Evolutionary conservation across 1,140 invertebrate genomes (phyloP).

Genomic region (Sesamia nonagrioides): DNA sequence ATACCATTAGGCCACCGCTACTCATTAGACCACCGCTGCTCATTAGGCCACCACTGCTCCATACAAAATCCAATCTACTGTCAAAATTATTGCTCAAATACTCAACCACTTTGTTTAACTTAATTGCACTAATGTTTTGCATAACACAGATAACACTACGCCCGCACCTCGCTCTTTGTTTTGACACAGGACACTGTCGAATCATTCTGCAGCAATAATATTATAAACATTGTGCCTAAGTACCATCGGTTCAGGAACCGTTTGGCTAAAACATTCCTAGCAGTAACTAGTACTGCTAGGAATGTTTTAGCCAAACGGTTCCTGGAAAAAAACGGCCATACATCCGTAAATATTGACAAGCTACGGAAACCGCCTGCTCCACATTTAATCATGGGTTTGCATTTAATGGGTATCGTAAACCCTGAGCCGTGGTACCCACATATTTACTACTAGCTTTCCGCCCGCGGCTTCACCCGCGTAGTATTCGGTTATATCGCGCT

Average conservation of each 20-base stretch:
- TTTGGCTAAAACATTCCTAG: background rate
- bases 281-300: background rate
- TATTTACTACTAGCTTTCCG: no score
- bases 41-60: no score
- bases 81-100: background rate
- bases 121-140: background rate
- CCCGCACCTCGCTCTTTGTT: background rate
- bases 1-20: no score
- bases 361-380: no score
- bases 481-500: no score
- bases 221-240: background rate
- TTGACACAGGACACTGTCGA: slow-evolving; percentile 9
- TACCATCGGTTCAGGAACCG: background rate
- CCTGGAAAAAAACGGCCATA: background rate
- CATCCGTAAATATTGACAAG: no score
- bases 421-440: no score
- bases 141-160: background rate
- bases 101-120: background rate
- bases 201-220: background rate
- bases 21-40: no score
- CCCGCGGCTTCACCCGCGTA: no score
- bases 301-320: background rate
- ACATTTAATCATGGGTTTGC: no score
- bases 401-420: no score
- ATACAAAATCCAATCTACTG: no score